These are phyloP conservation scores for Leptopilina clavipes DNA, from an alignment of 1,140 invertebrate species.

Conservation along the genomic window DNA sequence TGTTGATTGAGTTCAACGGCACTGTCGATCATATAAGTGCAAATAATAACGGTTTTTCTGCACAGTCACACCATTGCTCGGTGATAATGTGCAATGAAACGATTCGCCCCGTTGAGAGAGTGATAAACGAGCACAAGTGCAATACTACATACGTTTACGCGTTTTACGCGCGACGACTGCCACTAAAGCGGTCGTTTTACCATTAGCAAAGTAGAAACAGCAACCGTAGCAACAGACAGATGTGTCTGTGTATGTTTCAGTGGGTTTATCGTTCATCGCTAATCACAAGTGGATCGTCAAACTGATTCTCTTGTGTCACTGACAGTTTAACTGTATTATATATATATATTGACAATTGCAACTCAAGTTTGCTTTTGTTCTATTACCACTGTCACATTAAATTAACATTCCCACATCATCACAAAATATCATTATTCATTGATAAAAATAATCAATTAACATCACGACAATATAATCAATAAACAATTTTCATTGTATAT, in stretches of 20 bases:
- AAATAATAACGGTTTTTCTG: constrained; percentile 45
- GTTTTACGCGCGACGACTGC: not conserved
- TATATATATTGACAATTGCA: not conserved
- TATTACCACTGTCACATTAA: not conserved
- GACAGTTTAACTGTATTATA: not conserved
- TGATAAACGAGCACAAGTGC: constrained; percentile 44
- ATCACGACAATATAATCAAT: not conserved
- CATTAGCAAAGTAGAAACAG: constrained; percentile 41
- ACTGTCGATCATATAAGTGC: constrained; percentile 50
- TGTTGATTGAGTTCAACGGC: constrained; percentile 52
- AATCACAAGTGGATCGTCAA: constrained; percentile 36
- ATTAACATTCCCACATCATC: not conserved
- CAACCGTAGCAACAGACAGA: not conserved
- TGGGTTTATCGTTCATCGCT: constrained; percentile 36
- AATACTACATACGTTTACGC: constrained; percentile 26
- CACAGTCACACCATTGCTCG: constrained; percentile 32
- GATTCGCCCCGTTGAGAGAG: constrained; percentile 39
- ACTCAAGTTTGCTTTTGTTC: constrained; percentile 15
- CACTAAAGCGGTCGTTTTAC: constrained; percentile 37
- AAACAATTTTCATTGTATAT: too few relatives aligned
- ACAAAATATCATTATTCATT: constrained; percentile 6
- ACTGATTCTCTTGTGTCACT: not conserved
- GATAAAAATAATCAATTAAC: not conserved
- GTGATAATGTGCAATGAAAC: constrained; percentile 44
- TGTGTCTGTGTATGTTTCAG: not conserved